Evolutionary conservation across 2,888 invertebrate genomes (phyloP).

Genomic region (Mesochorus sp.): DNA sequence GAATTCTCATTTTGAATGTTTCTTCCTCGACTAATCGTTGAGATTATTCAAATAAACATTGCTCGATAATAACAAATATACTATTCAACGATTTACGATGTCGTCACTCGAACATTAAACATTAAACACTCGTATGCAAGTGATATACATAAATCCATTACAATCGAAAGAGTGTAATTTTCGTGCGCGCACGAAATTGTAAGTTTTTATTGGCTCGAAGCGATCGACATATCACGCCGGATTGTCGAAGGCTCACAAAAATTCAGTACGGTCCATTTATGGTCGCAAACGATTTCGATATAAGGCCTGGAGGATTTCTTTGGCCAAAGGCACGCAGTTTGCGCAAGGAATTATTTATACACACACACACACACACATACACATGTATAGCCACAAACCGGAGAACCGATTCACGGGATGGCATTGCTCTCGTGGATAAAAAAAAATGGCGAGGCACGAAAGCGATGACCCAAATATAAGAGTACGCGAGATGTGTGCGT

Average conservation of each 20-base stretch:
- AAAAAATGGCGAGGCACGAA: constrained; percentile 42
- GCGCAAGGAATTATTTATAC: constrained; percentile 69
- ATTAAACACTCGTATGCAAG: background rate
- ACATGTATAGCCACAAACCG: too few relatives aligned
- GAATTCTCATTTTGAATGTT: too few relatives aligned
- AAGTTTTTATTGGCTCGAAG: background rate
- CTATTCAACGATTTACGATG: too few relatives aligned
- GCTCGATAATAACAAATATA: too few relatives aligned
- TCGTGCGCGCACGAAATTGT: background rate
- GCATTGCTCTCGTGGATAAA: constrained; percentile 66
- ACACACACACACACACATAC: background rate
- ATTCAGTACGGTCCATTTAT: constrained; percentile 68
- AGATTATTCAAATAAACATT: too few relatives aligned
- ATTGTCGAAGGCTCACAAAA: constrained; percentile 47
- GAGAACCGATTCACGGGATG: constrained; percentile 60
- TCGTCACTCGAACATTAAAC: background rate
- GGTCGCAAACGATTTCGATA: constrained; percentile 64
- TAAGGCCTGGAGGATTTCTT: constrained; percentile 65
- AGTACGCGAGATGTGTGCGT: constrained; percentile 16
- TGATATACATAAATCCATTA: background rate
- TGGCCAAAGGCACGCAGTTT: constrained; percentile 68
- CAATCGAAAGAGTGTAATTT: background rate
- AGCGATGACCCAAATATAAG: constrained; percentile 72
- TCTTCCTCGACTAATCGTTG: too few relatives aligned
- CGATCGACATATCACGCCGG: constrained; percentile 25